Base-by-base conservation (phyloP, 2,888 invertebrate genomes). In the Caenorhabditis sinica region DNA sequence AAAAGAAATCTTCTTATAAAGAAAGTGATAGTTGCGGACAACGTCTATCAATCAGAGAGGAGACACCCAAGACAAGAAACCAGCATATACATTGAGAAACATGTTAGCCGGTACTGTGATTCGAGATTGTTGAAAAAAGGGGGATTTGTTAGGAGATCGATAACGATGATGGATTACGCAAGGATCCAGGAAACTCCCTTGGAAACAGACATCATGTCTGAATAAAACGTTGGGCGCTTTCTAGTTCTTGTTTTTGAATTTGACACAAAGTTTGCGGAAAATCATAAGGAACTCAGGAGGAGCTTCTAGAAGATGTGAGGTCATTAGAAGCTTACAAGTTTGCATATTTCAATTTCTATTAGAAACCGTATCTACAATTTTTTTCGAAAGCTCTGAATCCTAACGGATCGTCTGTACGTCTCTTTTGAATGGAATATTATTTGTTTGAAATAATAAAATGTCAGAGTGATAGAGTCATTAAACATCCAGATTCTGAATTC, bases 21-120 rank as follows among this genome's bases (percentile, higher is more conserved):
- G 80, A 72, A 77, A 71, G 77, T 71, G 77, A 77, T 53, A 71
- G 77, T 77, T 77, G 77, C 71, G 77, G 77, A 77, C 71, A 77
- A 30, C 45, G 66, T 76, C 45, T 23, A 53, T 75, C 56, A 74
- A 45, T 73, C 49, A 53, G 9, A 36, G 40, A 17, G 30, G 40
- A 36, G 49, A 33, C 30, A 75, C 49, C 51, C 74, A 65, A n/a
- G 36, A 30, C 40, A 17, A 51, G 51, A 49, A 77, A 77, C 77
- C 53, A 69, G 77, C n/a, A n/a, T n/a, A 77, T 56, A 11, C 2
- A 69, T 71, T 43, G 30, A 53, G 69, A 77, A 77, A 63, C 77
- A 77, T 77, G 69, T 77, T 77, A 77, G 77, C 77, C 77, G 71
- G 77, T 77, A 51, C 69, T n/a, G 49, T 43, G 49, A 69, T 61